A percentile compares a stretch with the other conserved stretches of the same genome.
Evolutionary conservation across 1,140 invertebrate genomes (phyloP).

Genomic region (Homarus americanus): DNA sequence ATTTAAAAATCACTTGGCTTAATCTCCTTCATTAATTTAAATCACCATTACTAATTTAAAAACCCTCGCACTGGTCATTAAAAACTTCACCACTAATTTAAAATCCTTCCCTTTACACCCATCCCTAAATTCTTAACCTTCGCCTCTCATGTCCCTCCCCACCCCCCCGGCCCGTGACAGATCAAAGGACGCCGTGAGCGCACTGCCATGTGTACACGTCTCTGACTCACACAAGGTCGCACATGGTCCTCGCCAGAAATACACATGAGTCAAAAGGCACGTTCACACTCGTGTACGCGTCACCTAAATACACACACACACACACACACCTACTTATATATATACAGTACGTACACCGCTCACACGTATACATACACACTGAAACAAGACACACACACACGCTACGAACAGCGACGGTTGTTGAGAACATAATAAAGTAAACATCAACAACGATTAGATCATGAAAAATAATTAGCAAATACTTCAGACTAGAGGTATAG

Average conservation of each 20-base stretch:
- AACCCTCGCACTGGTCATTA: background rate
- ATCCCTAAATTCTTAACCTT: background rate
- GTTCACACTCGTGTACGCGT: slow-evolving; percentile 4
- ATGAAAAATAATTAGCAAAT: no score
- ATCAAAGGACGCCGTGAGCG: background rate
- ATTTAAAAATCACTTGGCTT: no score
- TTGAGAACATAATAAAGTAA: no score
- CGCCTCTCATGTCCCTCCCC: background rate
- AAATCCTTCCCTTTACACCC: background rate
- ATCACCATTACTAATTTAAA: background rate
- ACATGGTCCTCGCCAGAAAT: slow-evolving; percentile 31
- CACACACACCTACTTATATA: no score
- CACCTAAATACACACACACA: slow-evolving; percentile 18
- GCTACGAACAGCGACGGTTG: no score
- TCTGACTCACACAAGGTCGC: background rate
- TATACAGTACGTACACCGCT: no score
- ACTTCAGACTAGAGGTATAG: no score
- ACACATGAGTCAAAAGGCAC: slow-evolving; percentile 46
- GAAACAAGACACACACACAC: no score
- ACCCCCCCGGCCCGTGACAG: background rate
- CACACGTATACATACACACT: background rate
- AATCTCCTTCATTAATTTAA: no score
- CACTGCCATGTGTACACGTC: background rate
- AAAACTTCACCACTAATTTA: background rate
- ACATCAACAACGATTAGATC: no score